Evolutionary conservation across 2,888 invertebrate species (phyloP).

Genomic region (Leptura quadrifasciata): DNA sequence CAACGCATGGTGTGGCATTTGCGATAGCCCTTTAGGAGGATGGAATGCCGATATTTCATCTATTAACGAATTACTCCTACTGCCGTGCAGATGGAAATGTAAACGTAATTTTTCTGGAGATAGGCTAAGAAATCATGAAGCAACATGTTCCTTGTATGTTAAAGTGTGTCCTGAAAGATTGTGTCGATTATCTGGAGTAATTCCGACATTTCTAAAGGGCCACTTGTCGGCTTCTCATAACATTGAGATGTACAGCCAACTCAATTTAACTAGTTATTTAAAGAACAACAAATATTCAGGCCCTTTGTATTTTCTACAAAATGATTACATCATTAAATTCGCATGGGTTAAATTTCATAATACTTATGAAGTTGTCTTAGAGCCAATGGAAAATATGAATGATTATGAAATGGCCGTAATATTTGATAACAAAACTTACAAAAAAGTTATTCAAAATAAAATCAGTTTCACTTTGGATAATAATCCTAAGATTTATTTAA

Average conservation of each 20-base stretch:
- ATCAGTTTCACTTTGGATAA: not conserved
- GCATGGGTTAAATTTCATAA: too few relatives aligned
- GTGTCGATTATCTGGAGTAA: not conserved
- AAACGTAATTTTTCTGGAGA: not conserved
- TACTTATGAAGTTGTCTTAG: too few relatives aligned
- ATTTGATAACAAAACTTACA: slow-evolving; percentile 1
- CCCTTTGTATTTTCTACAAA: too few relatives aligned
- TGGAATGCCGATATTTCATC: slow-evolving; percentile 13
- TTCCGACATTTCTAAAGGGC: not conserved
- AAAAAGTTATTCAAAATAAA: not conserved
- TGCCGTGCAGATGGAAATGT: slow-evolving; percentile 33
- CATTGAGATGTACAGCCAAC: not conserved
- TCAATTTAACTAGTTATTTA: slow-evolving; percentile 6
- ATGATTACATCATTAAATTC: too few relatives aligned
- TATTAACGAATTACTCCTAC: slow-evolving; percentile 13
- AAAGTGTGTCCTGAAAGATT: not conserved
- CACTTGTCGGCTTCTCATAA: not conserved
- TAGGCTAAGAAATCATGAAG: slow-evolving; percentile 3
- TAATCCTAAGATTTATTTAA: slow-evolving; percentile 17
- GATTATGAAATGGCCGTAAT: not conserved
- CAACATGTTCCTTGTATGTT: not conserved
- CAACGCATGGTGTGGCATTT: slow-evolving; percentile 11
- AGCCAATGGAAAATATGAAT: not conserved
- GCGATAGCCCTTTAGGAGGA: not conserved
- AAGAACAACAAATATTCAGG: not conserved